Evolutionary conservation across 2,113 vertebrate species (phyloP), one percentile per base, ranked within the genome.

Genomic region (Paracanthobrama guichenoti): DNA sequence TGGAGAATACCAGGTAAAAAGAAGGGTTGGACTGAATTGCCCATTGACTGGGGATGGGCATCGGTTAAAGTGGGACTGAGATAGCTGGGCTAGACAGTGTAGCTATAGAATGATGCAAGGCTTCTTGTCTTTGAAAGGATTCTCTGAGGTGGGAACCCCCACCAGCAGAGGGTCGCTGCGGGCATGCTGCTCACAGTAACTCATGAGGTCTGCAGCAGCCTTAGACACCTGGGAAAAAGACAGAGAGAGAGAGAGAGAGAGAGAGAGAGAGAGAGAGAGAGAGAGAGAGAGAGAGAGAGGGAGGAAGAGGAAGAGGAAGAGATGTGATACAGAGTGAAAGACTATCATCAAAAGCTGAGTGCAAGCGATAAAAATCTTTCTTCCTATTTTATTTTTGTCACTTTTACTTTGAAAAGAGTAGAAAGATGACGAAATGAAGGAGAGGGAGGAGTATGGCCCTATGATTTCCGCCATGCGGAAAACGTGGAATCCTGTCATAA

Each of bases 81-180:
- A 82, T 1, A 6, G 73, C 39, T 80, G 73, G 50, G 31, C 39
- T 46, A 57, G 14, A 55, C 31, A 46, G 42, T 20, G 66, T 14
- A 86, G 93, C 96, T 98, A 99, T 92, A 99, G 96, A 85, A 98
- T 98, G 86, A 92, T 95, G 73, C 97, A 99, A 4, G 97, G 97
- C 46, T 98, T 99, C 95, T 98, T 99, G 95, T 98, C 97, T 93
- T 99, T 99, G 89, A 99, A 99, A 53, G 97, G 97, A 85, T 98
- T 99, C 92, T 99, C 97, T 0, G 97, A 99, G 31, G 97, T 97
- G 0, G 97, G 97, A 1, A 98, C 95, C 18, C 97, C 97, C 1
- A 99, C 97, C 93, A 99, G 96, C 90, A 99, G 92, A 0, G 97
- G 96, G 90, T 99, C 97, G 1, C 76, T 96, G 88, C 97, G 91